Evolutionary conservation across 2,113 vertebrate genomes (phyloP).

Genomic region (Rhinolophus ferrumequinum): DNA sequence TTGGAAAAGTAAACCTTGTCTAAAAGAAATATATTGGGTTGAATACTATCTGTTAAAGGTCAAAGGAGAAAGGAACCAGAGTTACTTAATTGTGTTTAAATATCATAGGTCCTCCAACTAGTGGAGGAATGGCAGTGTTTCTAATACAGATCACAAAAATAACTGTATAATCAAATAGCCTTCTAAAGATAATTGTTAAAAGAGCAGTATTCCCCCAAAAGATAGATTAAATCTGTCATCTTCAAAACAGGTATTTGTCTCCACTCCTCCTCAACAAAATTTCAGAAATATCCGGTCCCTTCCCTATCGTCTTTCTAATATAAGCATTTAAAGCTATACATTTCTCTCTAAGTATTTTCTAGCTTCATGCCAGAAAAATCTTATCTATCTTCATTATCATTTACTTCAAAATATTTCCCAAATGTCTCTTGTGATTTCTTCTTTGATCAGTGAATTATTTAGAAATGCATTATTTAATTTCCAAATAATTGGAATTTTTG

Average conservation of each 20-base stretch:
- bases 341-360: background rate
- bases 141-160: background rate
- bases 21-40: background rate
- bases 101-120: background rate
- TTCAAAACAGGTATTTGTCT: background rate
- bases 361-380: background rate
- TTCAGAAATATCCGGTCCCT: background rate
- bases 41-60: background rate
- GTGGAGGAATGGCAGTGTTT: background rate
- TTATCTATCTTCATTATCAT: background rate
- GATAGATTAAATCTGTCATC: background rate
- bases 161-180: background rate
- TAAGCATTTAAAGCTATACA: background rate
- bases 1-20: background rate
- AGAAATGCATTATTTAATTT: background rate
- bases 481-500: background rate
- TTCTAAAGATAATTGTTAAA: slow-evolving; percentile 5
- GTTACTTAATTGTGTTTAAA: background rate
- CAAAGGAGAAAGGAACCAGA: background rate
- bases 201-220: background rate
- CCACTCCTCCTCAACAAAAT: background rate
- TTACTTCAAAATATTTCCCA: background rate
- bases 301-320: background rate
- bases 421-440: background rate
- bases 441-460: background rate